A percentile compares a stretch with the other conserved stretches of the same genome.
Conservation (phyloP, 2,888 invertebrate genomes). For the Sepiola atlantica region DNA sequence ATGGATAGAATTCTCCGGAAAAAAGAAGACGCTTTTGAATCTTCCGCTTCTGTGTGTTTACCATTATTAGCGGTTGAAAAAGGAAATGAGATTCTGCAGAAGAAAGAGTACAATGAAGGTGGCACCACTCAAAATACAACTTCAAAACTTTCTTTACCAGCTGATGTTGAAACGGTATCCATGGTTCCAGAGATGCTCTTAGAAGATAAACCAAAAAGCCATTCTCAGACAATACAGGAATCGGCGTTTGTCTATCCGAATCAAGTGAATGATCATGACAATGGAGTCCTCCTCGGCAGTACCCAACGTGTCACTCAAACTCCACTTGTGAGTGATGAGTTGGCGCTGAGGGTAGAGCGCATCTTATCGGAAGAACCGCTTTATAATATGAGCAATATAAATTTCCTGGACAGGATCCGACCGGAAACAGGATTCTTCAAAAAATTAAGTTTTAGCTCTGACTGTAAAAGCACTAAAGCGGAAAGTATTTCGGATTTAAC, state of each 20-base stretch:
- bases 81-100: background rate
- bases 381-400: background rate
- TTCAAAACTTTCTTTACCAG: background rate
- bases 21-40: background rate
- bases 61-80: background rate
- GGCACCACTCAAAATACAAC: background rate
- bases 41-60: background rate
- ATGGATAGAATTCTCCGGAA: background rate
- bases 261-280: background rate
- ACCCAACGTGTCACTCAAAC: background rate
- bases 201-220: background rate
- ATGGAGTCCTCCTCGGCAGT: background rate
- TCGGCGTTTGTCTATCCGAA: background rate
- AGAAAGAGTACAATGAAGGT: background rate
- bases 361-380: conserved; percentile 3
- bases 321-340: background rate
- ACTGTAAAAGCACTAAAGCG: background rate
- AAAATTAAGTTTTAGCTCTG: background rate
- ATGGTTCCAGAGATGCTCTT: background rate
- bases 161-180: background rate
- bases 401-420: background rate
- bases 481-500: background rate
- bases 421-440: background rate
- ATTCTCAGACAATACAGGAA: background rate
- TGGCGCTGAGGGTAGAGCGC: background rate